Conservation (phyloP, 2,113 vertebrate species). For the Pagrus major region DNA sequence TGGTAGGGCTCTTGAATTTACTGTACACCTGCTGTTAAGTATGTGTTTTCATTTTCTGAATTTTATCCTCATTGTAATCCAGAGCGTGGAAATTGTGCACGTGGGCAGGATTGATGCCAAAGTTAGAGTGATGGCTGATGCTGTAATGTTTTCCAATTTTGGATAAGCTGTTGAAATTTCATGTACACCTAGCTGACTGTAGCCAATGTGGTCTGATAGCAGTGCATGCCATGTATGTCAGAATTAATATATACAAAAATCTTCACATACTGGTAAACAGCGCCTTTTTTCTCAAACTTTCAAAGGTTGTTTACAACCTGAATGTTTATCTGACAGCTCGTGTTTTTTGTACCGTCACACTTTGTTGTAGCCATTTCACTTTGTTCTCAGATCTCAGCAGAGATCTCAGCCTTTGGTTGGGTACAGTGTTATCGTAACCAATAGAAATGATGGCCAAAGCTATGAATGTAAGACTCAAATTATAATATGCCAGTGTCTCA, state of each 20-base stretch:
- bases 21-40: not conserved
- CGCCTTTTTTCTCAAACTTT: not conserved
- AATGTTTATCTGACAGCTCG: not conserved
- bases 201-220: not conserved
- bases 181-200: not conserved
- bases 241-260: not conserved
- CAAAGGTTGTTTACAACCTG: not conserved
- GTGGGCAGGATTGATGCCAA: not conserved
- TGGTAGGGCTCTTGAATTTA: not conserved
- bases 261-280: not conserved
- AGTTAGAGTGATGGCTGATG: slow-evolving; percentile 13
- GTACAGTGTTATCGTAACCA: not conserved
- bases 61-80: not conserved
- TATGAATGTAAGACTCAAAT: not conserved
- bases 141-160: not conserved
- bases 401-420: not conserved
- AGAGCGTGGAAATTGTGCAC: not conserved
- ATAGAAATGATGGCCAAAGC: not conserved
- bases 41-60: not conserved
- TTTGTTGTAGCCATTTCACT: not conserved
- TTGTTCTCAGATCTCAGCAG: not conserved
- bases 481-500: not conserved
- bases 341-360: not conserved
- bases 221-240: not conserved
- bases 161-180: slow-evolving; percentile 15